Base-by-base conservation (phyloP, 2,113 vertebrate species). In the Seriola rivoliana region DNA sequence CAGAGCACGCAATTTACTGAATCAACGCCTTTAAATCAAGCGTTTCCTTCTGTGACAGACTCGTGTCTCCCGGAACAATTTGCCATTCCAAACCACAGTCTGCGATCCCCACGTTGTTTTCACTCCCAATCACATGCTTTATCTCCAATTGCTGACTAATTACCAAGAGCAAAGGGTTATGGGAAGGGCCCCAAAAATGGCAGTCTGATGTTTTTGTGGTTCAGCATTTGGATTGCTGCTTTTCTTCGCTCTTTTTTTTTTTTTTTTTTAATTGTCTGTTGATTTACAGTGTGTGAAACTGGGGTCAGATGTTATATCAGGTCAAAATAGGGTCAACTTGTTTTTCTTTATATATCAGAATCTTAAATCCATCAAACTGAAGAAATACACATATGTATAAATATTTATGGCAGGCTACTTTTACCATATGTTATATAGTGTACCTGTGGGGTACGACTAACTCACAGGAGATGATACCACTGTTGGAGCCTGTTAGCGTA, bases 71-170 rank as follows among this genome's bases (percentile, higher is more conserved):
- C 86, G 4, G 85, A 91, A 91, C 88, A 94, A 94, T 95, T 87
- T 92, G 91, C 87, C 82, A 77, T 89, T 93, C 90, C 91, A 93
- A 95, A 94, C 93, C 93, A 78, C 95, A 94, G 93, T 94, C 95
- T 93, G 93, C 93, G 76, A 93, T 93, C 92, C 87, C 85, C 84
- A 67, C 80, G 80, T 89, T 92, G 91, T 90, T 91, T 90, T 91
- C 90, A 89, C 89, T 91, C 89, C 88, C 93, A 93, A 90, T 95
- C 92, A 92, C 92, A 91, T 67, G 74, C 88, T 93, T 93, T 93
- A 93, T 95, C 94, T 93, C 79, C 92, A 91, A 92, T 91, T 84
- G 92, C 93, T 92, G 93, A 94, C 93, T 95, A 95, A 95, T 95
- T 94, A 94, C 90, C 92, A 89, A 90, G 93, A 90, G 89, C 87